phyloP scores from a whole-genome alignment of 2,797 vertebrate genomes.

The Muscicapa comitata region DNA sequence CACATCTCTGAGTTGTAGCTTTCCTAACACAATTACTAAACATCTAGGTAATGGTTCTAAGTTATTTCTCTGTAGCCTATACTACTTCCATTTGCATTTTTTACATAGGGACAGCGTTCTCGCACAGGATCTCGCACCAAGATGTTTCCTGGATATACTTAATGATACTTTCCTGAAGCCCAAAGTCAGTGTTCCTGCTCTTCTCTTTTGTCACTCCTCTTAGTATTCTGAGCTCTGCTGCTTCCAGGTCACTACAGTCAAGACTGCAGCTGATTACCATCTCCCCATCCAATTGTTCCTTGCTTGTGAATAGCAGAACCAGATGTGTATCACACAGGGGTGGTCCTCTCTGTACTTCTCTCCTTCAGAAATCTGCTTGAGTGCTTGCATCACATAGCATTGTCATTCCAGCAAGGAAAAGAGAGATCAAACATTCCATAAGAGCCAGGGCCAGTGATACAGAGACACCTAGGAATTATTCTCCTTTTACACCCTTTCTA shows the following conservation, averaged over 20 bases:
- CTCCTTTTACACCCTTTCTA: not conserved
- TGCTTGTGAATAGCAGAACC: not conserved
- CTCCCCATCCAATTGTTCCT: not conserved
- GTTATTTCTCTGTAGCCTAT: not conserved
- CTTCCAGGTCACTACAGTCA: not conserved
- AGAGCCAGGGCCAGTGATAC: not conserved
- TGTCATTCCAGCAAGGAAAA: not conserved
- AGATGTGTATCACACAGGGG: not conserved
- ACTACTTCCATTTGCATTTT: not conserved
- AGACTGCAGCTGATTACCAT: not conserved
- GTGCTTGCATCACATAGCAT: not conserved
- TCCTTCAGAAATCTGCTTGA: not conserved
- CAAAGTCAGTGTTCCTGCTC: not conserved
- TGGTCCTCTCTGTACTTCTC: not conserved
- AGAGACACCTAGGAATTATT: not conserved
- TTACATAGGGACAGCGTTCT: not conserved
- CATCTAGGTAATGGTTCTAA: not conserved
- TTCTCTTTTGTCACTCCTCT: not conserved
- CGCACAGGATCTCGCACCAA: fast-evolving
- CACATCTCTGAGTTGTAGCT: not conserved
- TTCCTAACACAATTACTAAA: not conserved
- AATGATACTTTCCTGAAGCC: not conserved
- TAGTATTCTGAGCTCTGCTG: not conserved
- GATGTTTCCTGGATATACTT: not conserved
- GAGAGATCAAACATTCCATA: not conserved